These are phyloP conservation scores for Isaurus tuberculatus DNA, from an alignment of 92 coral and sea anemone species.

Conservation along the genomic window DNA sequence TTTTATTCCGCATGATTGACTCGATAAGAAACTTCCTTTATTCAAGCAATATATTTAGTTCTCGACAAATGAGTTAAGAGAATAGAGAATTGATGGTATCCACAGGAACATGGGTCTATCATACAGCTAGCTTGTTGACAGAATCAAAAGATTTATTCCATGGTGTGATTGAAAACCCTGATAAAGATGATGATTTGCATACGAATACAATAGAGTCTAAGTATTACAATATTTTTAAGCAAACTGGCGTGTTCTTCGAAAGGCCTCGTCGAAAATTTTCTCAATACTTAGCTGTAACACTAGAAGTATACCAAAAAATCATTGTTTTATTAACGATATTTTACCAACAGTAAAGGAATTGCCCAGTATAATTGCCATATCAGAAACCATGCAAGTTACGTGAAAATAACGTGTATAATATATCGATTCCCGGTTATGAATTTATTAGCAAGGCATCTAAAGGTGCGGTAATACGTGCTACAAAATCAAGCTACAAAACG, in stretches of 20 bases:
- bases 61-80: constrained; percentile 31
- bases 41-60: constrained; percentile 4
- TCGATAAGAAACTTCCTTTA: background rate
- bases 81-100: background rate
- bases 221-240: constrained; percentile 7
- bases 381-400: background rate
- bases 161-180: constrained; percentile 2
- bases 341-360: constrained; percentile 12
- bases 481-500: too few species aligned
- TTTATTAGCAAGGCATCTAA: too few species aligned
- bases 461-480: too few species aligned
- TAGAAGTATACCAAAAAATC: constrained; percentile 17
- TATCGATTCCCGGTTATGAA: too few species aligned
- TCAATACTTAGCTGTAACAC: constrained; percentile 19
- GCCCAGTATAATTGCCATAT: background rate
- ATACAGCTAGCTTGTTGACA: background rate
- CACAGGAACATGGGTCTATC: constrained; percentile 14
- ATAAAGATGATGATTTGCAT: constrained; percentile 1
- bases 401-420: background rate
- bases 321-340: constrained; percentile 11
- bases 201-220: constrained; percentile 9
- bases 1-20: background rate
- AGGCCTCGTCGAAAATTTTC: background rate
- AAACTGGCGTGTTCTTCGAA: constrained; percentile 24
- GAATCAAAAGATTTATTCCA: background rate